Percentiles rank a stretch among this genome's conserved stretches.
These are phyloP conservation scores for Cheilosia pagana DNA, from an alignment of 2,888 invertebrate genomes.

Conservation along the genomic window DNA sequence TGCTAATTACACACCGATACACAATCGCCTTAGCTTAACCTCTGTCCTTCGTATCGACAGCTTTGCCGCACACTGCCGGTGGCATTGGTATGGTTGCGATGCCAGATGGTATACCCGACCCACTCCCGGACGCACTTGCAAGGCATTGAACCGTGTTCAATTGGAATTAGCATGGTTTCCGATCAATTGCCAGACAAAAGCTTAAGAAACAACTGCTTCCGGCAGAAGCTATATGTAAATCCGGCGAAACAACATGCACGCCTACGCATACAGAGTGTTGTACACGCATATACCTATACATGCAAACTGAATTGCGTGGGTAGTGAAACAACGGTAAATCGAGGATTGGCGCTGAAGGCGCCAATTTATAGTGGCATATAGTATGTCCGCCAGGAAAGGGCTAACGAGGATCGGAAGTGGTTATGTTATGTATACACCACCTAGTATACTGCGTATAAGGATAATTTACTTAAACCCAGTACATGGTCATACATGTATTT, in stretches of 20 bases:
- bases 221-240: conserved; percentile 65
- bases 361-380: too few relatives aligned
- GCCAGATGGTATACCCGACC: conserved; percentile 2
- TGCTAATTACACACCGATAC: conserved; percentile 65
- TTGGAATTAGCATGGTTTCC: conserved; percentile 70
- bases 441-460: too few relatives aligned
- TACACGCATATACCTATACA: conserved; percentile 6
- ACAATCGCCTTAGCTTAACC: conserved; percentile 42
- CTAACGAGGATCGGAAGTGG: too few relatives aligned
- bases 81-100: conserved; percentile 16
- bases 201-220: conserved; percentile 69
- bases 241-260: conserved; percentile 55
- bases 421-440: too few relatives aligned
- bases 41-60: conserved; percentile 21
- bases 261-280: conserved; percentile 13
- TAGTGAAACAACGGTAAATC: neutral
- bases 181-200: conserved; percentile 68
- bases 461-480: too few relatives aligned
- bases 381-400: neutral
- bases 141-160: conserved; percentile 65
- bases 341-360: neutral
- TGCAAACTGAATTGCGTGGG: conserved; percentile 40
- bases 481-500: too few relatives aligned
- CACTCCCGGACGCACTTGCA: conserved; percentile 46
- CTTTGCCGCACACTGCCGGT: conserved; percentile 10